Conservation (phyloP, 2,888 invertebrate genomes). For the Gryllus longicercus region DNA sequence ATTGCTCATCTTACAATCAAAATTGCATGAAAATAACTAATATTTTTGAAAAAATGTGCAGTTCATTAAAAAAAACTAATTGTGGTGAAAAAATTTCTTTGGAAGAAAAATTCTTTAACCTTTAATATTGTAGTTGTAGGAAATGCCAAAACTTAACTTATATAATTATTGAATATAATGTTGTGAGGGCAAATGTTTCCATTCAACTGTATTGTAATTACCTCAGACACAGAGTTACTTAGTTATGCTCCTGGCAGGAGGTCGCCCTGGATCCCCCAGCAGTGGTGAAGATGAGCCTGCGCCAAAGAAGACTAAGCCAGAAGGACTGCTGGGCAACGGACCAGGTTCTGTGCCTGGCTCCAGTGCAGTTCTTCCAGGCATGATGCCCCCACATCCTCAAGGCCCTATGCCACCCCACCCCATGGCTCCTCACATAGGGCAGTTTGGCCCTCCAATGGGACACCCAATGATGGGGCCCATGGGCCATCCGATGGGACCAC, state of each 20-base stretch:
- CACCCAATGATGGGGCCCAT: slow-evolving; percentile 59
- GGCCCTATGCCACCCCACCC: slow-evolving; percentile 48
- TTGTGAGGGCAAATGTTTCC: too few species aligned
- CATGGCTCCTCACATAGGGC: slow-evolving; percentile 58
- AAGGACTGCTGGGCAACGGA: slow-evolving; percentile 57
- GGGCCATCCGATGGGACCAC: slow-evolving; percentile 66
- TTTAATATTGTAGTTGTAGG: too few species aligned
- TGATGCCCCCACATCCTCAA: slow-evolving; percentile 49
- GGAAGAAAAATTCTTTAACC: too few species aligned
- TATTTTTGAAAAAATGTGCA: too few species aligned
- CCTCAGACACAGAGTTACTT: too few species aligned
- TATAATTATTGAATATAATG: too few species aligned
- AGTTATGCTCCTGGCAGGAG: slow-evolving; percentile 40
- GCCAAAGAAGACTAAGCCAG: slow-evolving; percentile 69
- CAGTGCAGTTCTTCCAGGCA: slow-evolving; percentile 61
- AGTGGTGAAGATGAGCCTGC: slow-evolving; percentile 83
- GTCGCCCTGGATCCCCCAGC: slow-evolving; percentile 69
- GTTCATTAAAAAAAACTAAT: too few species aligned
- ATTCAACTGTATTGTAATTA: too few species aligned
- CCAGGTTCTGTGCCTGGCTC: slow-evolving; percentile 61
- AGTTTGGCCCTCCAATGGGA: slow-evolving; percentile 55
- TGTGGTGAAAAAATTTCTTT: too few species aligned
- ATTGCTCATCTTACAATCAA: too few species aligned
- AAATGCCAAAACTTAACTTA: too few species aligned
- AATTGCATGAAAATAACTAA: too few species aligned